These are phyloP conservation scores for Beroe forskalii DNA, from an alignment of 37 sponge, comb jelly and placozoan genomes.

Conservation along the genomic window DNA sequence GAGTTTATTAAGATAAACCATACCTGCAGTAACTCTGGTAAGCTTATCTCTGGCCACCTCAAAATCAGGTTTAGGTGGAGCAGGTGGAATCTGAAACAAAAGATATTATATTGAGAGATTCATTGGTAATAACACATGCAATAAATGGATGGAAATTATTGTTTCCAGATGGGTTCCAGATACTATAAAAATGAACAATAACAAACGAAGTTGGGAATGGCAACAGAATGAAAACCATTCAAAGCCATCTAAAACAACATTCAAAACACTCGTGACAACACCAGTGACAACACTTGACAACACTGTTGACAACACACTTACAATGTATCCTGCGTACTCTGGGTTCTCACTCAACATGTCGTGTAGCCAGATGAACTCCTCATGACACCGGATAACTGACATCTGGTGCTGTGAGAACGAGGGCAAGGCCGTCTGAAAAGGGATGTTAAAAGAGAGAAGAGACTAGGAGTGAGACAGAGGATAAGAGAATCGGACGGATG, in stretches of 20 bases:
- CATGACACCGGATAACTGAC: conserved; percentile 84
- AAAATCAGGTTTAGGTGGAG: conserved; percentile 95
- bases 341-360: conserved; percentile 90
- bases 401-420: conserved; percentile 89
- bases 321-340: conserved; percentile 87
- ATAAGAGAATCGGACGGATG: background rate
- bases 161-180: too few relatives aligned
- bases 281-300: too few relatives aligned
- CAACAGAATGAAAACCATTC: too few relatives aligned
- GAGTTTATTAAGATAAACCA: background rate
- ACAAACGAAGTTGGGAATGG: too few relatives aligned
- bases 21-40: conserved; percentile 84
- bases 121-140: too few relatives aligned
- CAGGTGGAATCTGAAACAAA: conserved; percentile 83
- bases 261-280: too few relatives aligned
- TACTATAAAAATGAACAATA: too few relatives aligned
- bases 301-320: too few relatives aligned
- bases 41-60: conserved; percentile 91
- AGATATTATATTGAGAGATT: too few relatives aligned
- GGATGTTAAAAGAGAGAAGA: background rate
- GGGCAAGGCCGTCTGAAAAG: conserved; percentile 83
- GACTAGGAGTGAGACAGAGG: background rate
- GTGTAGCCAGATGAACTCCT: conserved; percentile 97
- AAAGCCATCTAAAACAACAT: too few relatives aligned
- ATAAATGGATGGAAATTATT: too few relatives aligned